Base-by-base conservation (phyloP, 2,888 invertebrate genomes). In the Thereva nobilitata region DNA sequence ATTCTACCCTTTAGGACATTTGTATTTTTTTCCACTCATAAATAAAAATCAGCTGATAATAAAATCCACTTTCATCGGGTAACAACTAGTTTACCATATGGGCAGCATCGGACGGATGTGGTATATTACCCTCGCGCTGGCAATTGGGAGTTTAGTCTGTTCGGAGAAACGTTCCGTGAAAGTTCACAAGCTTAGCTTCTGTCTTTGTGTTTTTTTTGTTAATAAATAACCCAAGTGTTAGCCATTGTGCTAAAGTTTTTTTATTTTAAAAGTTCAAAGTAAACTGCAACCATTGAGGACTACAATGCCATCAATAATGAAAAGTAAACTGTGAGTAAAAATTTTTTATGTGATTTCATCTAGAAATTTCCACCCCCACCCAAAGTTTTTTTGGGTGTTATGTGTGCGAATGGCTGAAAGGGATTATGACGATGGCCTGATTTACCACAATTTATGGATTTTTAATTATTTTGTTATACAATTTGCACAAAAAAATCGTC, bases 291-390 rank as follows among this genome's bases (percentile, higher is more conserved):
- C 71, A 71, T 71, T 71, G 71, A 69, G 70, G 42, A 81, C 76
- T 79, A 83, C 80, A 76, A 86, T 86, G 86, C 86, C 86, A 73
- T 85, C 86, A 78, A 84, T 86, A 84, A 82, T 86, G 81, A 85
- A 84, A 80, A 84, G 84, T 81, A 85, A 86, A 83, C 84, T 85
- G 86, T 87, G 79, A 86, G 86, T 85, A 72, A 34, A 49, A 54
- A 44, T 47, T 47, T 47, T 4, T 4, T n/a, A 5, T n/a, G 8
- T 5, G 9, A n/a, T 47, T 47, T 47, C 5, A 47, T 47, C 9
- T 47, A 47, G 47, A 23, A 23, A 23, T 2, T 23, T 23, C 23
- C 23, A 23, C 23, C 23, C 23, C 23, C 23, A 2, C 23, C 23
- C 23, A 23, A 23, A 23, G 23, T 23, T 2, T 23, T 2, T 23